Conservation (phyloP, 2,113 vertebrate genomes). For the Silurus glanis region DNA sequence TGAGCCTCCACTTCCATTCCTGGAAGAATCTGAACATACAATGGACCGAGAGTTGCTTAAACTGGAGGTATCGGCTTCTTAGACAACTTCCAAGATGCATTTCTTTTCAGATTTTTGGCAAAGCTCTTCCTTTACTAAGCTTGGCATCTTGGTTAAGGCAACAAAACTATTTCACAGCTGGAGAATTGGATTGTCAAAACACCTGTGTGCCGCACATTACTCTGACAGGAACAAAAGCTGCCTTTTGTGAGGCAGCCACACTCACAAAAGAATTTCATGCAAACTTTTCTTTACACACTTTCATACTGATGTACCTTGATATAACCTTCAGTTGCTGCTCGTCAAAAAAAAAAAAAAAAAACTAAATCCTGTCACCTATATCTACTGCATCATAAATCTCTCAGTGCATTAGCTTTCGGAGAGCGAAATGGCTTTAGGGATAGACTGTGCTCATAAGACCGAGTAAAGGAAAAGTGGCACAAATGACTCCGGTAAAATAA, state of each 20-base stretch:
- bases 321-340: constrained; percentile 1
- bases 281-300: not conserved
- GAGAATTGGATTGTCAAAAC: constrained; percentile 36
- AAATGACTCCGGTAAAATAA: constrained; percentile 44
- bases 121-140: not conserved
- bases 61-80: not conserved
- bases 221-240: not conserved
- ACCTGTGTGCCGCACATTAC: constrained; percentile 25
- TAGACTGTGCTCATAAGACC: constrained; percentile 14
- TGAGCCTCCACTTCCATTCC: not conserved
- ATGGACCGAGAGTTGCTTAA: not conserved
- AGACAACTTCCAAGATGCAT: not conserved
- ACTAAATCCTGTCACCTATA: not conserved
- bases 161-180: constrained; percentile 17
- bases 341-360: not conserved
- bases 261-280: constrained; percentile 22
- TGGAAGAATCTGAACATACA: not conserved
- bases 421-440: constrained; percentile 28
- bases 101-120: not conserved
- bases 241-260: not conserved
- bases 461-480: constrained; percentile 39
- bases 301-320: not conserved
- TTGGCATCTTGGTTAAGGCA: constrained; percentile 13
- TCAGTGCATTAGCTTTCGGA: not conserved
- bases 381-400: not conserved